Conservation (phyloP, 2,113 vertebrate genomes). For the Ptilorrhoa leucosticta region DNA sequence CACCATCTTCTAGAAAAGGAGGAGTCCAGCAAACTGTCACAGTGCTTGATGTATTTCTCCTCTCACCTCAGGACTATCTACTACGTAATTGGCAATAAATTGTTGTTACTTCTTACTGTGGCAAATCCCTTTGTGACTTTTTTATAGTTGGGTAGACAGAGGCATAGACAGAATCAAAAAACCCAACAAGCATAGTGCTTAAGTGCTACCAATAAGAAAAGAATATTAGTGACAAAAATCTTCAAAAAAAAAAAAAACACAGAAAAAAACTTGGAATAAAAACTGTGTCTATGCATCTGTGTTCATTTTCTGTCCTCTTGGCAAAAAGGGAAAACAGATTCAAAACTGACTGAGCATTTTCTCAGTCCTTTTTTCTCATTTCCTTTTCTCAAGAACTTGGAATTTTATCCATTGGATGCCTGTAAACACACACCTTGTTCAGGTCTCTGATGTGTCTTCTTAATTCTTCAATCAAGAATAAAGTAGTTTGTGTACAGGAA, state of each 20-base stretch:
- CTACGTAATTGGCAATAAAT: slow-evolving; percentile 31
- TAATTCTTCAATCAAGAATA: background rate
- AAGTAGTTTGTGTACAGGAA: background rate
- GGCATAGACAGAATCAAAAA: background rate
- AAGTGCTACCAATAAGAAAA: background rate
- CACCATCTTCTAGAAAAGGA: background rate
- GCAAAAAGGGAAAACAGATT: background rate
- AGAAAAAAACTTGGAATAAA: background rate
- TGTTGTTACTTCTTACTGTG: background rate
- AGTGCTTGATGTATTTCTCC: background rate
- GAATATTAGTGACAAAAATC: background rate
- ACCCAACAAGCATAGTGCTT: background rate
- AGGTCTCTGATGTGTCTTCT: background rate
- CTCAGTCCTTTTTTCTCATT: no score
- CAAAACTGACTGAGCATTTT: background rate
- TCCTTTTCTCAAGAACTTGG: background rate
- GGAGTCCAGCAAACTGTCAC: background rate
- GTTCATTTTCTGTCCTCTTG: background rate
- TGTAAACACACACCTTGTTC: background rate
- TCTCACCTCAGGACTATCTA: background rate
- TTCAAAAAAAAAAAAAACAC: background rate
- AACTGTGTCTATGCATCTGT: background rate
- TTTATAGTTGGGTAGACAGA: background rate
- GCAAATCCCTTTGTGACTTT: background rate
- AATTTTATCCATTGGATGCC: background rate